These are phyloP conservation scores for Chinchilla lanigera DNA, from an alignment of 2,113 vertebrate genomes.

Conservation along the genomic window DNA sequence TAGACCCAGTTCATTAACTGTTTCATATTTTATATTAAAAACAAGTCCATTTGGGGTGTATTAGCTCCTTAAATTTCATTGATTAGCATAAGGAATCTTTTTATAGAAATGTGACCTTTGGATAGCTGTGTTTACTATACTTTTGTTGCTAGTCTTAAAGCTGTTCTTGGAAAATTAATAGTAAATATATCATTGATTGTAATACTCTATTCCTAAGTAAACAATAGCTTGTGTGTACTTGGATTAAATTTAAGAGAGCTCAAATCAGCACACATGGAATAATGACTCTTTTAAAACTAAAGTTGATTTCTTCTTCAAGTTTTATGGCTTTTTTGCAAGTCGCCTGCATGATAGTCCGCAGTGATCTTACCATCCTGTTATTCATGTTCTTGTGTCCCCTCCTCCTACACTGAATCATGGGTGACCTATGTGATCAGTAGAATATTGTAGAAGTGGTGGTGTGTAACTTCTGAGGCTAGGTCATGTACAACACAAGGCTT, in stretches of 20 bases:
- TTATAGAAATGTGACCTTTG: background rate
- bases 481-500: background rate
- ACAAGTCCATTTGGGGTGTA: constrained; percentile 71
- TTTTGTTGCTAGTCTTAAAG: background rate
- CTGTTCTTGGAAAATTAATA: constrained; percentile 30
- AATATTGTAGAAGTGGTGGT: background rate
- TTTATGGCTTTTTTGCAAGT: background rate
- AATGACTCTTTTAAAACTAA: background rate
- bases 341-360: background rate
- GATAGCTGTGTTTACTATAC: background rate
- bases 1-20: constrained; percentile 73
- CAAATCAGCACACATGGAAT: background rate
- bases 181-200: background rate
- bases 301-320: constrained; percentile 10
- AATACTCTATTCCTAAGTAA: background rate
- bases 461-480: background rate
- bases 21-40: constrained; percentile 81
- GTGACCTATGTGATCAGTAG: background rate
- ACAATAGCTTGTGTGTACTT: background rate
- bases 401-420: background rate
- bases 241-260: background rate
- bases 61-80: constrained; percentile 69
- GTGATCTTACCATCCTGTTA: background rate
- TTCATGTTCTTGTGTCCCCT: background rate
- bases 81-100: constrained; percentile 79